Evolutionary conservation across 2,888 invertebrate species (phyloP).

Genomic region (Neuroscelio doddi): DNA sequence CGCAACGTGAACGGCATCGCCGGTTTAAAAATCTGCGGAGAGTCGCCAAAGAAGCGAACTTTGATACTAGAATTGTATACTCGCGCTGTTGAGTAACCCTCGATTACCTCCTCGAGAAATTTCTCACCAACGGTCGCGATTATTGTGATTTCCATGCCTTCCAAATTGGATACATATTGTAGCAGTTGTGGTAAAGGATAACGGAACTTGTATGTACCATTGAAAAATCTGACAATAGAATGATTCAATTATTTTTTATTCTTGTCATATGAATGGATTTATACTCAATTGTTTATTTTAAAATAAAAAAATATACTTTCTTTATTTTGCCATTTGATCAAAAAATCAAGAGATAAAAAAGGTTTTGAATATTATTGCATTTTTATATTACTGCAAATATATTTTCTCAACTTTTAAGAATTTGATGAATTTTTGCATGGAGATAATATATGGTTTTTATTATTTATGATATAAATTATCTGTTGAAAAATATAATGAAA

Average conservation of each 20-base stretch:
- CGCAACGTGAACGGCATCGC: conserved; percentile 88
- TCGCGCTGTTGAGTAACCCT: conserved; percentile 89
- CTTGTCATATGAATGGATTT: too few relatives aligned
- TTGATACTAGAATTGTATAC: conserved; percentile 90
- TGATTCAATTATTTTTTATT: too few relatives aligned
- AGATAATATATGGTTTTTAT: too few relatives aligned
- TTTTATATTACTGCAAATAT: too few relatives aligned
- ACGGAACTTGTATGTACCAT: conserved; percentile 88
- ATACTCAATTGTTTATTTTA: too few relatives aligned
- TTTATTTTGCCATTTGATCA: too few relatives aligned
- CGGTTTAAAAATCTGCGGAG: conserved; percentile 96
- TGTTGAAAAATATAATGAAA: too few relatives aligned
- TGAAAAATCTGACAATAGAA: conserved; percentile 79
- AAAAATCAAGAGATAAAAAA: neutral
- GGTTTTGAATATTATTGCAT: neutral
- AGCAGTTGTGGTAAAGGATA: conserved; percentile 88
- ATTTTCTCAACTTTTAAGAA: too few relatives aligned
- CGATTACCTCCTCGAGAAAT: conserved; percentile 87
- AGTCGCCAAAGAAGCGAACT: conserved; percentile 89
- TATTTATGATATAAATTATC: too few relatives aligned
- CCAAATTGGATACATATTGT: conserved; percentile 77
- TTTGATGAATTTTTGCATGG: too few relatives aligned
- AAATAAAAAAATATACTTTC: too few relatives aligned
- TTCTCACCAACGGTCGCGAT: conserved; percentile 91
- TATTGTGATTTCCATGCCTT: conserved; percentile 87